These are phyloP conservation scores for Ochlodes sylvanus DNA, from an alignment of 2,888 invertebrate species.

Conservation along the genomic window DNA sequence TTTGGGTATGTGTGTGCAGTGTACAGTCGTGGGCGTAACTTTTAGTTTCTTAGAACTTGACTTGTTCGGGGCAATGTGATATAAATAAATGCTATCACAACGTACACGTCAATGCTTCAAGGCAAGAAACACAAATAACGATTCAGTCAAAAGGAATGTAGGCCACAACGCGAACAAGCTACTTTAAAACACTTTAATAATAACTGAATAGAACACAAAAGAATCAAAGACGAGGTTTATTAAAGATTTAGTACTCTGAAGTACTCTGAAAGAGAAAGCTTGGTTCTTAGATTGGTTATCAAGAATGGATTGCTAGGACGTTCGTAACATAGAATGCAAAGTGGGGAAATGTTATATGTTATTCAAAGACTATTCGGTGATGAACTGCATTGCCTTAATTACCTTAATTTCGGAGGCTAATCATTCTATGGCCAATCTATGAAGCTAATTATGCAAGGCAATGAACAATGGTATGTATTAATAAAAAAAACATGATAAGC, in stretches of 20 bases:
- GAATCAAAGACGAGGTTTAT: slow-evolving; percentile 36
- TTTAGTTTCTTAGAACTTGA: not conserved
- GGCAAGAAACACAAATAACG: slow-evolving; percentile 24
- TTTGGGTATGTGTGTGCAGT: too few relatives aligned
- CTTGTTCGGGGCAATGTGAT: not conserved
- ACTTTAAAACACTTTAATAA: slow-evolving; percentile 37
- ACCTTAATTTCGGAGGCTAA: too few relatives aligned
- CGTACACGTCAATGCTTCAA: slow-evolving; percentile 16
- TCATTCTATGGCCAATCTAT: too few relatives aligned
- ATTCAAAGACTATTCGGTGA: not conserved
- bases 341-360: not conserved
- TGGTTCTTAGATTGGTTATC: slow-evolving; percentile 21
- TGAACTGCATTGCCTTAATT: too few relatives aligned
- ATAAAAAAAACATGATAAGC: too few relatives aligned
- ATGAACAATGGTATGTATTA: too few relatives aligned
- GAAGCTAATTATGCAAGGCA: too few relatives aligned
- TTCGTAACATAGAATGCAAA: not conserved
- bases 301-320: slow-evolving; percentile 17
- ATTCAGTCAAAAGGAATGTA: slow-evolving; percentile 33
- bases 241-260: slow-evolving; percentile 31
- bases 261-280: slow-evolving; percentile 24
- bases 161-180: slow-evolving; percentile 30
- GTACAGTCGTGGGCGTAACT: not conserved
- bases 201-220: slow-evolving; percentile 41
- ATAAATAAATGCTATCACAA: slow-evolving; percentile 7